phyloP scores from a whole-genome alignment of 37 sponge, comb jelly and placozoan species.

The Beroe ovata region DNA sequence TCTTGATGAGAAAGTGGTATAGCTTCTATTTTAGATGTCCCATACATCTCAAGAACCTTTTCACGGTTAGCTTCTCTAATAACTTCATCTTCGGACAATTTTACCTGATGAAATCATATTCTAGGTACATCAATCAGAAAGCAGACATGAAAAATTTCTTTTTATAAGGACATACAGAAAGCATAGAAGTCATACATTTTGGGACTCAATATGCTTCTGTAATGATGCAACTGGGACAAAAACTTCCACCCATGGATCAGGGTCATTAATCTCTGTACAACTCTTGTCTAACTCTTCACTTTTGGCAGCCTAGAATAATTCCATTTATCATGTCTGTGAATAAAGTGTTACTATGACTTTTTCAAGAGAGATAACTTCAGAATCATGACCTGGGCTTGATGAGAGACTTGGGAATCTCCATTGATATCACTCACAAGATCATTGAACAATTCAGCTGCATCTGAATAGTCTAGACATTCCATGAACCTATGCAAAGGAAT shows the following conservation, averaged over 20 bases:
- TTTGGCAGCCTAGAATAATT: not conserved
- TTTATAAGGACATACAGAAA: too few relatives aligned
- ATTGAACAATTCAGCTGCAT: constrained; percentile 36
- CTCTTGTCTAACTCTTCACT: not conserved
- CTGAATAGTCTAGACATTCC: constrained; percentile 32
- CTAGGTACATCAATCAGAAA: too few relatives aligned
- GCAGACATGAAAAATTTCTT: too few relatives aligned
- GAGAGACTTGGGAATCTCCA: too few relatives aligned
- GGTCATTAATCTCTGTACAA: not conserved
- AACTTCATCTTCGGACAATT: constrained; percentile 22
- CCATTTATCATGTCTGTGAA: too few relatives aligned
- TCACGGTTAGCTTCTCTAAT: constrained; percentile 51
- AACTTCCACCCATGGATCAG: constrained; percentile 40
- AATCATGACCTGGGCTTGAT: too few relatives aligned
- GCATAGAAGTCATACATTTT: too few relatives aligned
- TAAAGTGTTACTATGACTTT: too few relatives aligned
- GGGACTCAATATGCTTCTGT: constrained; percentile 4
- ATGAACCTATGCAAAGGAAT: not conserved
- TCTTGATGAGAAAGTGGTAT: constrained; percentile 1
- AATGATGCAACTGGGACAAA: constrained; percentile 35
- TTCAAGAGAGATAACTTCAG: too few relatives aligned
- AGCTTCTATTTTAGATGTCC: constrained; percentile 32
- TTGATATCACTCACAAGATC: constrained; percentile 55
- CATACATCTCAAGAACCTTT: constrained; percentile 66
- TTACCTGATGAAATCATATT: not conserved